A percentile compares a stretch with the other conserved stretches of the same genome.
phyloP scores from a whole-genome alignment of 2,113 vertebrate genomes.

The Casuarius casuarius region DNA sequence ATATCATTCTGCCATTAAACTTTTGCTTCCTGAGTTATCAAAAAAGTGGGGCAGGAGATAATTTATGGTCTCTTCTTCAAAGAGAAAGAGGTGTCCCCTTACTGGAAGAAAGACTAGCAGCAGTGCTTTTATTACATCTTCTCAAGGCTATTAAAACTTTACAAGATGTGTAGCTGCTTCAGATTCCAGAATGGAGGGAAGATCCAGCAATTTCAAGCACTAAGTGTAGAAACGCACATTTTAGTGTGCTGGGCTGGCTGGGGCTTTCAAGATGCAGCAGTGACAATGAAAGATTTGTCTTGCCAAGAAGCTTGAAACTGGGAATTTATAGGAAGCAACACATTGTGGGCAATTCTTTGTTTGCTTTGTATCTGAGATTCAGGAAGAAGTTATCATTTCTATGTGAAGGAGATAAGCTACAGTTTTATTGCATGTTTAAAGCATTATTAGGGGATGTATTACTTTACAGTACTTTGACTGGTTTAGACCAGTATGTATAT shows the following conservation, averaged over 20 bases:
- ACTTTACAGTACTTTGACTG: neutral
- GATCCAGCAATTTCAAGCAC: neutral
- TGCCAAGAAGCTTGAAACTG: neutral
- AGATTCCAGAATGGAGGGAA: neutral
- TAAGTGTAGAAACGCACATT: neutral
- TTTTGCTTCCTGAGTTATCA: neutral
- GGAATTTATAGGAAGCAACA: neutral
- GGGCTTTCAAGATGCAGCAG: neutral
- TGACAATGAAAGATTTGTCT: neutral
- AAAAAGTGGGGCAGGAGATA: neutral
- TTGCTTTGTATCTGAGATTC: neutral
- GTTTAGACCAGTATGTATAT: rapidly evolving
- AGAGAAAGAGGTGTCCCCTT: neutral
- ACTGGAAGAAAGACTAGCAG: neutral
- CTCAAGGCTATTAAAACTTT: neutral
- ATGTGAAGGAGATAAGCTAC: neutral
- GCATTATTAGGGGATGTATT: neutral
- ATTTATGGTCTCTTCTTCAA: neutral
- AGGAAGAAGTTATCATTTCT: neutral
- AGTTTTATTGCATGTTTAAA: neutral
- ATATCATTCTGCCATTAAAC: neutral
- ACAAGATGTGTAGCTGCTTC: neutral
- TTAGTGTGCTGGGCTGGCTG: neutral
- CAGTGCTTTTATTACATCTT: neutral
- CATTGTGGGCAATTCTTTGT: neutral